Evolutionary conservation across 1,140 invertebrate species (phyloP).

Genomic region (Acyrthosiphon pisum): DNA sequence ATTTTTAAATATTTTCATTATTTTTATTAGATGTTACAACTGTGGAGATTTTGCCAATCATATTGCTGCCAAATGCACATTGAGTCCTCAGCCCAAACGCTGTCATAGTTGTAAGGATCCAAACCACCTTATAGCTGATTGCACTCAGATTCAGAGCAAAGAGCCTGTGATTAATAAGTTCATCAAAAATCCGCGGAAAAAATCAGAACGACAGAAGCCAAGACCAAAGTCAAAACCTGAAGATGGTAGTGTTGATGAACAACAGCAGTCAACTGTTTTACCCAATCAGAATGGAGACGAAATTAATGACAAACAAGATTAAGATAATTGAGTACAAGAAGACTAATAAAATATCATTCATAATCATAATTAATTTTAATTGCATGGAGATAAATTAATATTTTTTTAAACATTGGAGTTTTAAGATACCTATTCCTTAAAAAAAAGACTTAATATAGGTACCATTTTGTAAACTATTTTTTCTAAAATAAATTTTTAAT

Average conservation of each 20-base stretch:
- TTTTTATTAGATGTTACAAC: conserved; percentile 80
- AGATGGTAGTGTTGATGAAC: not conserved
- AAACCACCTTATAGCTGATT: conserved; percentile 86
- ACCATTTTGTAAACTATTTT: conserved; percentile 56
- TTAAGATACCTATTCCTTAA: conserved; percentile 47
- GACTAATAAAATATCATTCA: conserved; percentile 46
- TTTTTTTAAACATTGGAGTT: conserved; percentile 50
- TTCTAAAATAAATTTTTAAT: conserved; percentile 53
- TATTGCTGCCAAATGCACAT: conserved; percentile 84
- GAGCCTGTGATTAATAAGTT: not conserved
- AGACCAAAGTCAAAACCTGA: conserved; percentile 28
- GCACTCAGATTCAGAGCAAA: conserved; percentile 65
- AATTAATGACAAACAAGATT: conserved; percentile 23
- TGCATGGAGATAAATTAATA: conserved; percentile 48
- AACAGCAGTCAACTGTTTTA: not conserved
- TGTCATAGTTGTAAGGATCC: conserved; percentile 87
- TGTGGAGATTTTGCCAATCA: conserved; percentile 91
- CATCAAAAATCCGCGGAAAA: not conserved
- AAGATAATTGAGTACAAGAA: conserved; percentile 32
- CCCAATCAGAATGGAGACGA: conserved; percentile 46
- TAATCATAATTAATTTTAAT: conserved; percentile 51
- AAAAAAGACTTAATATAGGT: conserved; percentile 48
- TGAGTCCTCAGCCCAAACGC: conserved; percentile 85
- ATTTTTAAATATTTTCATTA: conserved; percentile 1
- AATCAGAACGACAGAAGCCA: conserved; percentile 19